Conservation (phyloP, 2,888 invertebrate species). For the Ophion obscuratus region DNA sequence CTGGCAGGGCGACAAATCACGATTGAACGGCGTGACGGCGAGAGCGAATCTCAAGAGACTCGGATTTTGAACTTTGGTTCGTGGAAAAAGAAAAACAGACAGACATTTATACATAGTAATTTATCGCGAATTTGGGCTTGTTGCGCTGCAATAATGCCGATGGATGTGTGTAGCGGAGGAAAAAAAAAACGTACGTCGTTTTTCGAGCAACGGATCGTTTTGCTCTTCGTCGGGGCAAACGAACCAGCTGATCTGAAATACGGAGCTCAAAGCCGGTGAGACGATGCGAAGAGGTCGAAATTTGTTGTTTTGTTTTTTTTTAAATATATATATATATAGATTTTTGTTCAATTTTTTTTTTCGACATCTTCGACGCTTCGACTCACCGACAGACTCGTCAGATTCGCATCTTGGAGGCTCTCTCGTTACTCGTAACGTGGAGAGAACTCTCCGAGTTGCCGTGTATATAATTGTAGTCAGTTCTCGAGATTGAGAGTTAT, state of each 20-base stretch:
- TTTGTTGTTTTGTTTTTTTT: conserved; percentile 37
- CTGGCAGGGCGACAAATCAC: conserved; percentile 86
- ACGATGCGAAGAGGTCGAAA: conserved; percentile 38
- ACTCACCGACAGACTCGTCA: conserved; percentile 46
- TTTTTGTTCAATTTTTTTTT: conserved; percentile 28
- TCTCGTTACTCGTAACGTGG: conserved; percentile 20
- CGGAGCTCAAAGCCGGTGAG: conserved; percentile 58
- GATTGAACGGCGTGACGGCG: conserved; percentile 69
- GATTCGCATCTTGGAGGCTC: conserved; percentile 18
- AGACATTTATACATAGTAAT: conserved; percentile 20
- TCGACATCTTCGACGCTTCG: conserved; percentile 44
- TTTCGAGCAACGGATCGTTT: not conserved
- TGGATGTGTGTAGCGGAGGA: conserved; percentile 10
- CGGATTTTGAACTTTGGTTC: conserved; percentile 75
- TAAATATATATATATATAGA: conserved; percentile 18
- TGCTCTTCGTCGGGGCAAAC: conserved; percentile 1
- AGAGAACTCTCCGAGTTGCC: conserved; percentile 44
- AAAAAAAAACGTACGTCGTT: not conserved
- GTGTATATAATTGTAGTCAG: conserved; percentile 65
- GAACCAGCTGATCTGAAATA: conserved; percentile 34
- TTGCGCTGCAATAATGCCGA: conserved; percentile 18
- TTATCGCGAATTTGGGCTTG: conserved; percentile 23
- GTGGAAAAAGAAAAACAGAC: not conserved
- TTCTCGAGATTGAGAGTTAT: conserved; percentile 53
- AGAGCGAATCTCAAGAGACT: conserved; percentile 79